Percentiles rank a stretch among this genome's conserved stretches.
Conservation (phyloP, 2,113 vertebrate species). For the Otis tarda region DNA sequence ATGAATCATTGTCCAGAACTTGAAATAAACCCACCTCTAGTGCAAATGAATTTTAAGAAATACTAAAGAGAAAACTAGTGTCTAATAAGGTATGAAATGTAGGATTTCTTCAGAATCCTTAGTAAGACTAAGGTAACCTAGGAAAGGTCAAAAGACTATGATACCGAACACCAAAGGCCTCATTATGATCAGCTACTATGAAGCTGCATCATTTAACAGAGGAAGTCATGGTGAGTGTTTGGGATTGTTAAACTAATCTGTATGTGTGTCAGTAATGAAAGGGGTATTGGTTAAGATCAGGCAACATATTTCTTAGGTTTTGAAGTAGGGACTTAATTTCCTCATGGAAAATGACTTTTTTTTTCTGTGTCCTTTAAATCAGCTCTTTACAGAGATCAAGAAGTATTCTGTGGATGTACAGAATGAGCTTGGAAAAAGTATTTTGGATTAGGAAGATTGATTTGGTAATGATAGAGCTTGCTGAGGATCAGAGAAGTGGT, state of each 20-base stretch:
- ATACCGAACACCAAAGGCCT: background rate
- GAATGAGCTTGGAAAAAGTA: background rate
- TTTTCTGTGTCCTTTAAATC: background rate
- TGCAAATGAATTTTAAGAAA: background rate
- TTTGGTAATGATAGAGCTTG: background rate
- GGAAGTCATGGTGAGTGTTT: background rate
- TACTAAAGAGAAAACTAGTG: background rate
- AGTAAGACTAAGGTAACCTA: background rate
- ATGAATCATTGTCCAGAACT: background rate
- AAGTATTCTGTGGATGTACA: background rate
- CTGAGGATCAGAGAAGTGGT: background rate
- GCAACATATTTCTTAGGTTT: background rate
- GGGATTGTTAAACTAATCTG: background rate
- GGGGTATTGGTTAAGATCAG: background rate
- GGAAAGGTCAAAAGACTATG: background rate
- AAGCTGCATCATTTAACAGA: background rate
- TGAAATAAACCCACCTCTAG: background rate
- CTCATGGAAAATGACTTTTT: background rate
- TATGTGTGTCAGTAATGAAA: background rate
- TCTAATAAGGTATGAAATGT: background rate
- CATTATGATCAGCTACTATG: background rate
- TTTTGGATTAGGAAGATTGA: slow-evolving; percentile 4
- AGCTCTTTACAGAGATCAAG: background rate
- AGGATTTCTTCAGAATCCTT: background rate
- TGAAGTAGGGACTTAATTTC: background rate